phyloP scores from a whole-genome alignment of 1,140 invertebrate species.

The Drosophila azteca region DNA sequence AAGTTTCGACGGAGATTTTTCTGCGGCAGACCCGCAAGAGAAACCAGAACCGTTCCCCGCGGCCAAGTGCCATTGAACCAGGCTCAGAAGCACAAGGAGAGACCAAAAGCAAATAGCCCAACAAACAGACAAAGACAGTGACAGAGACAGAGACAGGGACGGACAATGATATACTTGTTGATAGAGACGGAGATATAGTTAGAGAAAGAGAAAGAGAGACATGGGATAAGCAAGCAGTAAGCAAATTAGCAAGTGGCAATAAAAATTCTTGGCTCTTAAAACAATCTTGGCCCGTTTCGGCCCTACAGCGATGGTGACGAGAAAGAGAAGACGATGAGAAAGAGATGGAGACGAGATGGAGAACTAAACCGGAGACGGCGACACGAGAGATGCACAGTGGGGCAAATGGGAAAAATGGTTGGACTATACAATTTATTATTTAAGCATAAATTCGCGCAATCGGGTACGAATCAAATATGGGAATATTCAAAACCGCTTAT shows the following conservation, averaged over 20 bases:
- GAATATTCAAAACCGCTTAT: too few species aligned
- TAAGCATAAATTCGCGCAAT: too few species aligned
- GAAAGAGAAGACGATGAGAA: not conserved
- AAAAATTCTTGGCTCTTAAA: constrained; percentile 41
- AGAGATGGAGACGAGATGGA: not conserved
- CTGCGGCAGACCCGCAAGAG: not conserved
- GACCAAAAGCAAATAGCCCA: too few species aligned
- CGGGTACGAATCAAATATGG: too few species aligned
- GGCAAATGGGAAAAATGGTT: not conserved
- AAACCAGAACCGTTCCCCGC: constrained; percentile 25
- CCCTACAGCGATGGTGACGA: constrained; percentile 23
- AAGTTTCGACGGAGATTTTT: not conserved
- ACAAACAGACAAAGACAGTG: constrained; percentile 4
- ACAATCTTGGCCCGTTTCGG: constrained; percentile 31
- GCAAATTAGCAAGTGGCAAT: constrained; percentile 58
- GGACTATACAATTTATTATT: too few species aligned
- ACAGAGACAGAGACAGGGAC: constrained; percentile 11
- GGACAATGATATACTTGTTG: not conserved
- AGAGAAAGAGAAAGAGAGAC: constrained; percentile 1
- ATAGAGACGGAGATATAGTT: not conserved
- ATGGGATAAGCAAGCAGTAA: constrained; percentile 4
- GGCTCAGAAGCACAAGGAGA: constrained; percentile 15
- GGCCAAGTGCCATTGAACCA: constrained; percentile 52
- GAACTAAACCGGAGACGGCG: constrained; percentile 40
- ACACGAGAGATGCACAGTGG: constrained; percentile 44